Percentiles rank a stretch among this genome's conserved stretches.
Conservation (phyloP, 2,888 invertebrate species). For the Panopea generosa region DNA sequence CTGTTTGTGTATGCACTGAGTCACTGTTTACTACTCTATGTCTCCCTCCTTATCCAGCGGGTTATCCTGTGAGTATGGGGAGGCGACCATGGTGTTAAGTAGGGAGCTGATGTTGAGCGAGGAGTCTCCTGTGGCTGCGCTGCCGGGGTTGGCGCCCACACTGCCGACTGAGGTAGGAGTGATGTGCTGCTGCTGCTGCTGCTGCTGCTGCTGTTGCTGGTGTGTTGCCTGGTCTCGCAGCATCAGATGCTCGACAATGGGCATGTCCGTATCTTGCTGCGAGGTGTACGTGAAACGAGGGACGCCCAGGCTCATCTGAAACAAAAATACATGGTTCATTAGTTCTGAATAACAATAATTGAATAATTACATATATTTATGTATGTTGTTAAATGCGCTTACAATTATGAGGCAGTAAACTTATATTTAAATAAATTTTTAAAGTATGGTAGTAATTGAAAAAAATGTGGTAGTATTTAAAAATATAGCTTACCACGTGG, state of each 20-base stretch:
- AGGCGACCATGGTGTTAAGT: slow-evolving; percentile 13
- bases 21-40: no score
- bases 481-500: no score
- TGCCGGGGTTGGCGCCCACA: slow-evolving; percentile 8
- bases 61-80: no score
- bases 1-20: no score
- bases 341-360: slow-evolving; percentile 2
- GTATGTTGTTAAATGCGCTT: neutral
- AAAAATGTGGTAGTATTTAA: no score
- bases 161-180: slow-evolving; percentile 3
- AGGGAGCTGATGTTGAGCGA: slow-evolving; percentile 14
- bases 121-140: slow-evolving; percentile 6
- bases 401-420: no score
- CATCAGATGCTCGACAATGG: neutral
- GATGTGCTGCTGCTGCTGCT: no score
- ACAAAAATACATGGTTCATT: slow-evolving; percentile 14
- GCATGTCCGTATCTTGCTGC: slow-evolving; percentile 3
- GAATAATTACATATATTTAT: slow-evolving; percentile 2
- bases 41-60: no score
- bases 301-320: neutral
- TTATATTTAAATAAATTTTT: no score
- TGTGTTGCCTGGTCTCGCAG: slow-evolving; percentile 5
- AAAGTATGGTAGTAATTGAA: no score
- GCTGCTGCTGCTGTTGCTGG: slow-evolving; percentile 6
- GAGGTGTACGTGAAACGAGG: slow-evolving; percentile 10